Evolutionary conservation across 2,797 vertebrate species (phyloP).

Genomic region (Diceros bicornis): DNA sequence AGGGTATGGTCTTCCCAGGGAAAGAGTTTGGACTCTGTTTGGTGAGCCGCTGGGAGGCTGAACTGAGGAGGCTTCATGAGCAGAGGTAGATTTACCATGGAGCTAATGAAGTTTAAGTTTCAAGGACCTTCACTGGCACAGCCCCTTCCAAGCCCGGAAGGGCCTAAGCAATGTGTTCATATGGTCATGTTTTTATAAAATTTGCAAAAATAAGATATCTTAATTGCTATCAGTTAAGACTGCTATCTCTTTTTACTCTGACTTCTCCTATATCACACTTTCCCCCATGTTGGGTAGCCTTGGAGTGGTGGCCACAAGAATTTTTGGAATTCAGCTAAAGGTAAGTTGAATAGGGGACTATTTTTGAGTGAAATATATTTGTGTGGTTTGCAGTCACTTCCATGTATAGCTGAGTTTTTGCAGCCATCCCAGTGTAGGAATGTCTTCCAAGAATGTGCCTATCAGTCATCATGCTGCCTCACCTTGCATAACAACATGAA

Average conservation of each 20-base stretch:
- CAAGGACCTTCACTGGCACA: background rate
- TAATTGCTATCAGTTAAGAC: background rate
- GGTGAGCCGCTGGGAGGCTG: background rate
- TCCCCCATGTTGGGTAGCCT: background rate
- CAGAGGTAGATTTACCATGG: background rate
- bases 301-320: background rate
- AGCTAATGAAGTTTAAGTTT: background rate
- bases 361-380: background rate
- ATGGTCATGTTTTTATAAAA: background rate
- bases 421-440: background rate
- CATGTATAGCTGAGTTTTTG: background rate
- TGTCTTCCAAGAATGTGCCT: background rate
- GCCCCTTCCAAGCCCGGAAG: background rate
- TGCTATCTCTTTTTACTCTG: background rate
- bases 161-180: background rate
- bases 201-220: background rate
- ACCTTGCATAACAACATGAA: background rate
- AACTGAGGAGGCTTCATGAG: background rate
- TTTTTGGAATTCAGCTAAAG: constrained; percentile 33
- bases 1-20: background rate
- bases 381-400: background rate
- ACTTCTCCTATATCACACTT: background rate
- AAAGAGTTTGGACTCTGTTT: background rate
- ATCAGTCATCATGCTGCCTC: background rate
- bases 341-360: background rate